Evolutionary conservation across 1,140 invertebrate genomes (phyloP).

Genomic region (Drosophila ironensis): DNA sequence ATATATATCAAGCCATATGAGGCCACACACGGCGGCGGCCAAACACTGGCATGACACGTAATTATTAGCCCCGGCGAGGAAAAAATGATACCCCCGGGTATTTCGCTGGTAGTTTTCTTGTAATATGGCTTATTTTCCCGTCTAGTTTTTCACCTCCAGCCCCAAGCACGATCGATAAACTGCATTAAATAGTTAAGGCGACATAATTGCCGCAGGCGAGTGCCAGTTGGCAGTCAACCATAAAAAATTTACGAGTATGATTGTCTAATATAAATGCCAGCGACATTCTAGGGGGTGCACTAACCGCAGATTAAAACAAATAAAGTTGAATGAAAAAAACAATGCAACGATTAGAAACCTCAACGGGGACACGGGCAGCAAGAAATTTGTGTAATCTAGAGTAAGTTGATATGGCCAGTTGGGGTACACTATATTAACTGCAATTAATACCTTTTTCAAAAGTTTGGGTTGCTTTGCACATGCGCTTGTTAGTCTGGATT

Average conservation of each 20-base stretch:
- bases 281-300: conserved; percentile 16
- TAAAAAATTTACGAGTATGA: conserved; percentile 33
- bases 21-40: neutral
- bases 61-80: neutral
- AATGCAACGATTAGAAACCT: no score
- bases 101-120: no score
- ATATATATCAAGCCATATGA: neutral
- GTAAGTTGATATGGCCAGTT: neutral
- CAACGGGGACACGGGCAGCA: neutral
- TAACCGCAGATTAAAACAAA: conserved; percentile 1
- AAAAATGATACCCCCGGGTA: conserved; percentile 11
- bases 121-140: no score
- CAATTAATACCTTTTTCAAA: no score
- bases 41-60: conserved; percentile 6
- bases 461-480: no score
- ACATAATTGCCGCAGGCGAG: conserved; percentile 9
- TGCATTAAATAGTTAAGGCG: conserved; percentile 13
- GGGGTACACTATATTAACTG: no score
- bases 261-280: conserved; percentile 23
- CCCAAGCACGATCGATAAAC: conserved; percentile 36
- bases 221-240: neutral
- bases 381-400: neutral
- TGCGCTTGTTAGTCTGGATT: no score
- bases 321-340: no score
- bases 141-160: neutral